phyloP scores from a whole-genome alignment of 92 coral and sea anemone genomes.

The Epizoanthus illoricatus region DNA sequence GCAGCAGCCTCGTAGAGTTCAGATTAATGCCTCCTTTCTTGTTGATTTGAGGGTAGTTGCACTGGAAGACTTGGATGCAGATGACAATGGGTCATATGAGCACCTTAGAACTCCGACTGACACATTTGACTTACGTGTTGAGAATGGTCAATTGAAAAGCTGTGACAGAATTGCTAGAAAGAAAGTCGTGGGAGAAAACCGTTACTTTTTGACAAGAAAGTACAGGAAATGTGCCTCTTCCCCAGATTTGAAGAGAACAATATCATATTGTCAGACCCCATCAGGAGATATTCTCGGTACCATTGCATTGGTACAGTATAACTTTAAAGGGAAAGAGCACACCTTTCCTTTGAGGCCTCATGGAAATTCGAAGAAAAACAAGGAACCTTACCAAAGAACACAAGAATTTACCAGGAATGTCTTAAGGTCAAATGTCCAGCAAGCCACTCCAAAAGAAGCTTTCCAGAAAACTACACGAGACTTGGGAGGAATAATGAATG shows the following conservation, averaged over 20 bases:
- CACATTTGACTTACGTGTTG: conserved; percentile 21
- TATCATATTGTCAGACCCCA: background rate
- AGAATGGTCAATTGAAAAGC: background rate
- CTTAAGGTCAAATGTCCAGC: background rate
- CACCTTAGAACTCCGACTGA: conserved; percentile 39
- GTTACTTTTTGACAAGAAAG: conserved; percentile 17
- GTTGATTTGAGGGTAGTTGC: conserved; percentile 37
- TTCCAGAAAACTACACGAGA: background rate
- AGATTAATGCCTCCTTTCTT: conserved; percentile 47
- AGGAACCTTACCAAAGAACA: background rate
- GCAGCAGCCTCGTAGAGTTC: conserved; percentile 51
- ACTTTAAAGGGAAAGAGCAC: background rate
- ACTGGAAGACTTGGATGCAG: conserved; percentile 41
- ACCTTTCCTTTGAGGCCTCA: background rate
- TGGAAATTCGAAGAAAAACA: background rate
- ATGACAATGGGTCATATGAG: conserved; percentile 45
- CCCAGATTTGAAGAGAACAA: background rate
- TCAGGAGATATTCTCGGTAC: background rate
- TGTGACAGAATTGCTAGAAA: conserved; percentile 27
- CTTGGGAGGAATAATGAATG: background rate
- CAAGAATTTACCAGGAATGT: background rate
- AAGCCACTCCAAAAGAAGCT: background rate
- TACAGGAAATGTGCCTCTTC: conserved; percentile 23
- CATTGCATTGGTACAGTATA: background rate
- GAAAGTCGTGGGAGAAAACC: conserved; percentile 5